Conservation (phyloP, 2,113 vertebrate species). For the Marmota monax region DNA sequence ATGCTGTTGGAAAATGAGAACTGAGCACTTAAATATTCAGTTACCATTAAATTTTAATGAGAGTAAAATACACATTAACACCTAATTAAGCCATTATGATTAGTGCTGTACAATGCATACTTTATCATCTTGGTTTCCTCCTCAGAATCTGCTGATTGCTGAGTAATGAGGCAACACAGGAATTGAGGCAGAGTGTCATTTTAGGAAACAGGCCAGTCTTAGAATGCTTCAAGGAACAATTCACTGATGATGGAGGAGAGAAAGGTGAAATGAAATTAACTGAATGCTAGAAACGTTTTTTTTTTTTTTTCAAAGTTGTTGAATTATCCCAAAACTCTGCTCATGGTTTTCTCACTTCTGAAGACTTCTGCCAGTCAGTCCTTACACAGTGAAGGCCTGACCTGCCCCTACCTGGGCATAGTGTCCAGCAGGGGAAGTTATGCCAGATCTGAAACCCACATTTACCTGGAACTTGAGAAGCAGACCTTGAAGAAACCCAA, state of each 20-base stretch:
- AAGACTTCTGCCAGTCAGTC: not conserved
- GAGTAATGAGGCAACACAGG: not conserved
- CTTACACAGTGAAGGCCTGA: not conserved
- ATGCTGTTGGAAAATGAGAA: conserved; percentile 59
- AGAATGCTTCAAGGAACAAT: not conserved
- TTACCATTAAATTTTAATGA: conserved; percentile 76
- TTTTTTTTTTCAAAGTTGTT: not conserved
- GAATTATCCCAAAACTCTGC: not conserved
- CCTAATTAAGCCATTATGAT: conserved; percentile 75
- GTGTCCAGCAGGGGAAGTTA: rapidly evolving
- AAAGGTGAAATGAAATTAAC: not conserved
- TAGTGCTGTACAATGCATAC: conserved; percentile 52
- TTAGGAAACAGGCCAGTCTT: not conserved
- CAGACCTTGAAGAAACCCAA: not conserved
- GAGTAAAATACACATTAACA: conserved; percentile 76
- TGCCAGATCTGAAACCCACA: too few relatives aligned
- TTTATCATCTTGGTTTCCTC: conserved; percentile 61
- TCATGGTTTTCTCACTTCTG: not conserved
- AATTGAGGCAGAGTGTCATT: not conserved
- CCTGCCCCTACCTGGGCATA: not conserved
- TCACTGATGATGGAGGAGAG: not conserved
- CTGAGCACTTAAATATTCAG: conserved; percentile 67
- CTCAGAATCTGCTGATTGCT: not conserved
- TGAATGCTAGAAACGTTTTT: not conserved
- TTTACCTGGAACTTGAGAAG: not conserved